phyloP scores from a whole-genome alignment of 1,140 invertebrate genomes.

The Neodiprion lecontei region DNA sequence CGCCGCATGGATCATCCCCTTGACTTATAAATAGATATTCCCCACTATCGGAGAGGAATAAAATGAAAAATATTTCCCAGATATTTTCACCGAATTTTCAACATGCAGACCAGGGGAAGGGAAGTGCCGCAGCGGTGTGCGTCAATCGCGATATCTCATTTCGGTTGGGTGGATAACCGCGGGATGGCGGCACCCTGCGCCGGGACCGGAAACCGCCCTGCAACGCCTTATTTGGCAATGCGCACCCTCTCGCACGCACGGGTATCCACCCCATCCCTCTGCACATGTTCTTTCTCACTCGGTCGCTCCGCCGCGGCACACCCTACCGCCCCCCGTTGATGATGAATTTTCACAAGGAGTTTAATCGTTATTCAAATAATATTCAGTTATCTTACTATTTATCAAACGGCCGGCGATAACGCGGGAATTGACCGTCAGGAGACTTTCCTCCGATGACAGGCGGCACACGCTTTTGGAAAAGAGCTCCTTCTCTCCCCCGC shows the following conservation, averaged over 20 bases:
- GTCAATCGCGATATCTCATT: conserved; percentile 9
- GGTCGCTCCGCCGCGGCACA: neutral
- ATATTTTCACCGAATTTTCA: conserved; percentile 51
- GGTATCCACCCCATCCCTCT: neutral
- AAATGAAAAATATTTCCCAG: conserved; percentile 39
- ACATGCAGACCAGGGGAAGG: conserved; percentile 2
- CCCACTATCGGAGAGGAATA: conserved; percentile 49
- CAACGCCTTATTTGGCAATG: conserved; percentile 59
- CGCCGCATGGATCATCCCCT: conserved; percentile 56
- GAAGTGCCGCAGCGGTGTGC: neutral
- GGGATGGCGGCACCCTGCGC: conserved; percentile 40
- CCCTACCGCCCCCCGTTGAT: neutral
- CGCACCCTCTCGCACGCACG: conserved; percentile 37
- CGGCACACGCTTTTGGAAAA: conserved; percentile 48
- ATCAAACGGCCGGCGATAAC: conserved; percentile 11
- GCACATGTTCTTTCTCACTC: neutral
- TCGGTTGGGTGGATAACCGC: conserved; percentile 33
- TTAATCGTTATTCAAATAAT: neutral
- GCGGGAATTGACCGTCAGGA: conserved; percentile 14
- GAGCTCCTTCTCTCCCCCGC: conserved; percentile 30
- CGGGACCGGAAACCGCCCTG: conserved; percentile 44
- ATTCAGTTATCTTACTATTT: conserved; percentile 10
- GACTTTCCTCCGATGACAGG: conserved; percentile 43
- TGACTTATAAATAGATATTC: conserved; percentile 52
- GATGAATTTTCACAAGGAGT: neutral